Evolutionary conservation across 2,113 vertebrate genomes (phyloP).

Genomic region (Peromyscus californicus): DNA sequence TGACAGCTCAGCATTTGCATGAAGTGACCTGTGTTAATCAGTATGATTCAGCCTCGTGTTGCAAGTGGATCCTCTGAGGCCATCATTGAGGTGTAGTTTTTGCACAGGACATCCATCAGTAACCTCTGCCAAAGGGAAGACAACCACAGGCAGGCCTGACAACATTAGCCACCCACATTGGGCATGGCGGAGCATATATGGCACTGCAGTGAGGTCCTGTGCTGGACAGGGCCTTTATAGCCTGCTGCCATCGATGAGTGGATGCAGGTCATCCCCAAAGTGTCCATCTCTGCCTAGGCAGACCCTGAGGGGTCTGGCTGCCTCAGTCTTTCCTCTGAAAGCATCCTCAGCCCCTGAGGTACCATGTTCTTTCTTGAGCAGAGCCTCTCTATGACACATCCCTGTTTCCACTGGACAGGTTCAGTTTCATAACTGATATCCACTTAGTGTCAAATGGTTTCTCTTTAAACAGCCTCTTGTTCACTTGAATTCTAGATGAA

Average conservation of each 20-base stretch:
- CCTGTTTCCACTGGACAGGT: background rate
- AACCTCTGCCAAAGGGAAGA: background rate
- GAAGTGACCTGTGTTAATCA: background rate
- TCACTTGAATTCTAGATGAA: background rate
- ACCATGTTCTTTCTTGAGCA: background rate
- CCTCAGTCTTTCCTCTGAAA: background rate
- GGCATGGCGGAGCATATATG: rapidly evolving
- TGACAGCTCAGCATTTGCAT: background rate
- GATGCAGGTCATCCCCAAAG: background rate
- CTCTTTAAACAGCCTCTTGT: background rate
- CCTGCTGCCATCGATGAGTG: background rate
- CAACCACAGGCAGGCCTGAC: background rate
- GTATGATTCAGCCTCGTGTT: background rate
- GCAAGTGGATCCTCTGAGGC: background rate
- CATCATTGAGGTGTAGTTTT: background rate
- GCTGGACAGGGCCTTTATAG: background rate
- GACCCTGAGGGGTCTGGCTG: background rate
- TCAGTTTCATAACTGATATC: background rate
- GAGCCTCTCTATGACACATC: background rate
- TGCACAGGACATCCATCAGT: background rate
- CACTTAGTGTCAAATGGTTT: background rate
- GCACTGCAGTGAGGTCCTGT: background rate
- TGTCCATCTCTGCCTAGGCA: background rate
- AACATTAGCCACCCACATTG: background rate
- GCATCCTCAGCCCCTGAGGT: background rate